These are phyloP conservation scores for Embidobia sp. DNA, from an alignment of 2,888 invertebrate species.

Conservation along the genomic window DNA sequence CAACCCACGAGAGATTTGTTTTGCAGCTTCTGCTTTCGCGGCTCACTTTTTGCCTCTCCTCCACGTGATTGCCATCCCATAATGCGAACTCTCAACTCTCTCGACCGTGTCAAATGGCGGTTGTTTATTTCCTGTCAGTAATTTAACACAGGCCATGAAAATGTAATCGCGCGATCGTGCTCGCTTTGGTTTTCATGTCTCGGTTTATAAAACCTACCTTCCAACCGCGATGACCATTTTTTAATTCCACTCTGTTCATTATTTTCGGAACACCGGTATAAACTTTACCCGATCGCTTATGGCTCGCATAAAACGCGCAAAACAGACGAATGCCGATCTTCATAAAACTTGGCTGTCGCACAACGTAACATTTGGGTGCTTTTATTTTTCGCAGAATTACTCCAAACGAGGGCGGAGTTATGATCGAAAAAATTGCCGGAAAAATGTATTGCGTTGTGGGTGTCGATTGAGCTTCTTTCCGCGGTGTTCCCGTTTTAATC, in stretches of 20 bases:
- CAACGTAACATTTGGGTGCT: conserved; percentile 5
- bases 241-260: conserved; percentile 15
- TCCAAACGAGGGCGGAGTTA: neutral
- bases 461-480: conserved; percentile 13
- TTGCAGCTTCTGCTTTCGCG: conserved; percentile 59
- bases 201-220: conserved; percentile 34
- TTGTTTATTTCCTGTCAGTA: conserved; percentile 67
- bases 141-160: conserved; percentile 66
- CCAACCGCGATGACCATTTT: conserved; percentile 19
- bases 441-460: conserved; percentile 38
- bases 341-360: conserved; percentile 16
- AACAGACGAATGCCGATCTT: conserved; percentile 10
- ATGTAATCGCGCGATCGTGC: conserved; percentile 62
- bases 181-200: conserved; percentile 35
- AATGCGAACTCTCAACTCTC: conserved; percentile 62
- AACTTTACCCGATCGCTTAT: conserved; percentile 13
- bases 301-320: conserved; percentile 3
- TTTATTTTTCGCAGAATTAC: conserved; percentile 7
- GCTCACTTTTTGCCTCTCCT: conserved; percentile 51
- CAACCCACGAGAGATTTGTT: conserved; percentile 61
- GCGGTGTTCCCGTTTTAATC: conserved; percentile 31
- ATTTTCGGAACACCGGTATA: conserved; percentile 18
- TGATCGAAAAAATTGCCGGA: conserved; percentile 21
- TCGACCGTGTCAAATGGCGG: conserved; percentile 66
- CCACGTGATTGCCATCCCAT: conserved; percentile 59